These are phyloP conservation scores for Volucella inflata DNA, from an alignment of 2,888 invertebrate genomes.

Conservation along the genomic window DNA sequence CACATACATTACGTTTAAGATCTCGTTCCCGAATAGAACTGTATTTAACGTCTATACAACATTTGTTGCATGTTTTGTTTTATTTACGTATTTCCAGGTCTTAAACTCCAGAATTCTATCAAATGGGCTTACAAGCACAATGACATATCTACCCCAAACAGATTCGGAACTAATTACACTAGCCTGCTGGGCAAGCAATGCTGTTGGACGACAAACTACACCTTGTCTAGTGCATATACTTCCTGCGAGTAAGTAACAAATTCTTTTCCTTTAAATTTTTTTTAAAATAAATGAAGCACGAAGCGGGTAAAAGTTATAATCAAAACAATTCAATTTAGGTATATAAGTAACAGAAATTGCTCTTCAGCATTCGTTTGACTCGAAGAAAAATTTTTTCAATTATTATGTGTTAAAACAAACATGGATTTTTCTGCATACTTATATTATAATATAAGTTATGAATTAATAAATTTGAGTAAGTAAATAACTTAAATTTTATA, in stretches of 20 bases:
- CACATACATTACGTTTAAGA: too few relatives aligned
- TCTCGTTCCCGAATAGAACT: too few relatives aligned
- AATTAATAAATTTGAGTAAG: too few relatives aligned
- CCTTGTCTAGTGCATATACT: constrained; percentile 93
- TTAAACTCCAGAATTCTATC: constrained; percentile 84
- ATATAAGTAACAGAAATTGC: too few relatives aligned
- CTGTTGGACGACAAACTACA: constrained; percentile 90
- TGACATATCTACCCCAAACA: constrained; percentile 85
- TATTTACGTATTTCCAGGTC: constrained; percentile 81
- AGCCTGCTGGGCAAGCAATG: constrained; percentile 94
- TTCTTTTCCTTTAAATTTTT: constrained; percentile 6
- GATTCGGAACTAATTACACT: constrained; percentile 91
- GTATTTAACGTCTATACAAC: too few relatives aligned
- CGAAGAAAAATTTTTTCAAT: too few relatives aligned
- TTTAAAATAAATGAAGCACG: constrained; percentile 1
- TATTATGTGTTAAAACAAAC: too few relatives aligned
- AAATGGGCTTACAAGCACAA: constrained; percentile 86
- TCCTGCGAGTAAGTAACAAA: constrained; percentile 88
- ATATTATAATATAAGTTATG: too few relatives aligned
- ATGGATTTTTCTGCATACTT: too few relatives aligned
- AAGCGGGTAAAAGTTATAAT: neutral
- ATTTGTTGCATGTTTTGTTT: constrained; percentile 13
- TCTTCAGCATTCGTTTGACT: too few relatives aligned
- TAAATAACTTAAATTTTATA: too few relatives aligned
- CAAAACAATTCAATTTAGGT: too few relatives aligned